Base-by-base conservation (phyloP, 1,140 invertebrate species). In the Danaus plexippus region DNA sequence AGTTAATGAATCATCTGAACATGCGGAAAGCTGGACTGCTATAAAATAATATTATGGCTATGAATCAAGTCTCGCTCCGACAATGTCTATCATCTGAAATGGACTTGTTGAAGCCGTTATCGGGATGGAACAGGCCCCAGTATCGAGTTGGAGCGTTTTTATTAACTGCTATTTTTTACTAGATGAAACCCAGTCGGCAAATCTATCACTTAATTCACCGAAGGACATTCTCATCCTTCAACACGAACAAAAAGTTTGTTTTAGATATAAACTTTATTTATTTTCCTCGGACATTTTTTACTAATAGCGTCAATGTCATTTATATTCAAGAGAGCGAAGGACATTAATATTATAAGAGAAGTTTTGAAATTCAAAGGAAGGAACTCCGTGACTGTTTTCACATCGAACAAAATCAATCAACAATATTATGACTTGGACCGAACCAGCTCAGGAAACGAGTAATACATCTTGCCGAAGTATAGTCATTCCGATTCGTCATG, bases 401-500 rank as follows among this genome's bases (percentile, higher is more conserved):
- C 9, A 10, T 9, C 6, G 5, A 51, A 32, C 3, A 11, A 41
- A 15, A n/a, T 9, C 13, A 15, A 13, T 52, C 22, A 32, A 32
- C 22, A 32, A 32, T 32, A 32, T 32, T 18, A 59, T 59, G n/a
- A 45, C 58, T 54, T 41, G 43, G 12, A 41, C 46, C 47, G 43
- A 12, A 42, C 22, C 12, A 22, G 9, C 32, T 9, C 47, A 54
- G 43, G 42, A 60, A 44, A 52, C 42, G 52, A 54, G 11, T 47
- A 32, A 65, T 58, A 47, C 47, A 46, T 61, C 63, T 58, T 42
- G 56, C 46, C 55, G 47, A 62, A 62, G 51, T 63, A 66, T 61
- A 61, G 56, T 58, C 44, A 66, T 69, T 69, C 45, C 53, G 52
- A 71, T 71, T 71, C 64, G 69, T 69, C 64, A 67, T 67, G 65